These are phyloP conservation scores for Poecile montanus DNA, from an alignment of 2,797 vertebrate genomes.

Conservation along the genomic window DNA sequence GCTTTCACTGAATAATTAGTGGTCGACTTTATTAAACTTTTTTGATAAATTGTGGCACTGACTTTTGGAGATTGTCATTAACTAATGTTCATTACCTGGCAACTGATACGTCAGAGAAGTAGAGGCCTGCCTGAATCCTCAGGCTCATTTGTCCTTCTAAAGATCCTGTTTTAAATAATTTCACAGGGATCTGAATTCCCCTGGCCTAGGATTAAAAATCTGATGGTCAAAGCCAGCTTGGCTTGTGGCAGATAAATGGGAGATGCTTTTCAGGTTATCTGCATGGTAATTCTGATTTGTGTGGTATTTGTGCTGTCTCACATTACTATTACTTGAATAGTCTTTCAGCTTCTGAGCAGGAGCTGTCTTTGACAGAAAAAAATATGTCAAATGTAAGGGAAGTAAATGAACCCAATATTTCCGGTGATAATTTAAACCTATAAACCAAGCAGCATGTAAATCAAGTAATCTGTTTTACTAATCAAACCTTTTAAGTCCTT, in stretches of 20 bases:
- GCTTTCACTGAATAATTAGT: not conserved
- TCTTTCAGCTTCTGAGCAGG: not conserved
- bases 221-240: accelerated
- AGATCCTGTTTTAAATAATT: not conserved
- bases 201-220: not conserved
- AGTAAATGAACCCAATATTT: not conserved
- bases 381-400: not conserved
- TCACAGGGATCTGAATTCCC: not conserved
- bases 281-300: not conserved
- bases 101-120: not conserved
- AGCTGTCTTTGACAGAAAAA: not conserved
- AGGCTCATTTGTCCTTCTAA: accelerated
- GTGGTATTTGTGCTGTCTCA: not conserved
- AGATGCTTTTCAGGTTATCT: not conserved
- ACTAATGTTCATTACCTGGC: not conserved
- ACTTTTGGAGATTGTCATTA: not conserved
- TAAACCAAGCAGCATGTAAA: not conserved
- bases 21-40: not conserved
- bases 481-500: not conserved
- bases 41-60: not conserved
- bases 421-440: not conserved
- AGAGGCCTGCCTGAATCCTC: not conserved
- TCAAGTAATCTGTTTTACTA: slow-evolving; percentile 21
- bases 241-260: not conserved
- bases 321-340: not conserved